phyloP scores from a whole-genome alignment of 2,113 vertebrate species.

The Limnothrissa miodon region DNA sequence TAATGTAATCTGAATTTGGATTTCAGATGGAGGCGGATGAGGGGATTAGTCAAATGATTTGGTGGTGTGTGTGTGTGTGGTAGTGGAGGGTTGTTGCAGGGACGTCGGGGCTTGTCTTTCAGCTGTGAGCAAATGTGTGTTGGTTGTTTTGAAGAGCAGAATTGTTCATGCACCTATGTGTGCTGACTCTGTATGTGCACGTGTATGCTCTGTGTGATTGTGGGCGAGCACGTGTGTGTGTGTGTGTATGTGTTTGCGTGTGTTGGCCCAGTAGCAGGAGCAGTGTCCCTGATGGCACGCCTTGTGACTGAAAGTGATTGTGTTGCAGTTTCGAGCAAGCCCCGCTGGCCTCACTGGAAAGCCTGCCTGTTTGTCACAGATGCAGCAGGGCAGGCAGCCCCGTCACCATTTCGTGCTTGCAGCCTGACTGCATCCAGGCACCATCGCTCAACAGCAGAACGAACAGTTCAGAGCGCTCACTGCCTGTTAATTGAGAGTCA shows the following conservation, averaged over 20 bases:
- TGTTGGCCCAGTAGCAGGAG: constrained; percentile 55
- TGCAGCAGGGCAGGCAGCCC: constrained; percentile 50
- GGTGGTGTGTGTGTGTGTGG: not conserved
- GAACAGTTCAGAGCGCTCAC: not conserved
- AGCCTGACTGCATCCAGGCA: constrained; percentile 8
- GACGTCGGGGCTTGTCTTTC: not conserved
- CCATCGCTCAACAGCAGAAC: not conserved
- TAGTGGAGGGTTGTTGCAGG: not conserved
- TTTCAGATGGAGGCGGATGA: not conserved
- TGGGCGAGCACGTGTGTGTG: not conserved
- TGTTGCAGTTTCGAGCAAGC: constrained; percentile 41
- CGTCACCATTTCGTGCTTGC: constrained; percentile 38
- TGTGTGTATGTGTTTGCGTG: not conserved
- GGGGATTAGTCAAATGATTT: not conserved
- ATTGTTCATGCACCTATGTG: not conserved
- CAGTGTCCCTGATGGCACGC: constrained; percentile 8
- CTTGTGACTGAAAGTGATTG: constrained; percentile 25
- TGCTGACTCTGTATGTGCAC: not conserved
- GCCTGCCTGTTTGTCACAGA: constrained; percentile 50
- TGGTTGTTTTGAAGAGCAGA: not conserved
- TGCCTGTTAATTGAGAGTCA: not conserved
- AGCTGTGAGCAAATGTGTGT: not conserved
- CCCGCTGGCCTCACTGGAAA: constrained; percentile 34
- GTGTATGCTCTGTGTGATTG: not conserved
- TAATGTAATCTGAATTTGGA: not conserved